phyloP scores from a whole-genome alignment of 2,113 vertebrate species.

The Orycteropus afer region DNA sequence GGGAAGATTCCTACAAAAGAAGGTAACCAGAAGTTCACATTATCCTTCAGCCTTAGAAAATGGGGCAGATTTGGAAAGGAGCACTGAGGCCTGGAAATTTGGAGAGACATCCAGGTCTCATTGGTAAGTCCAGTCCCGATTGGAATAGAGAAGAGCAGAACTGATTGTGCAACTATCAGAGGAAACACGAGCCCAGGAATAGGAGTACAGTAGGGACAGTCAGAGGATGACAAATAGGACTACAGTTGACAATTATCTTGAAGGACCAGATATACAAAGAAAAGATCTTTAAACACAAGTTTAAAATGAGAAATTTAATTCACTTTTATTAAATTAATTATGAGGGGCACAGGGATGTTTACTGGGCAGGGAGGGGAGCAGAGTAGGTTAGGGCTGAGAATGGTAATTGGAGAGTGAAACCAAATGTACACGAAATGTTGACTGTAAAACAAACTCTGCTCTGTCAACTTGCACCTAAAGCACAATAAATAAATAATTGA shows the following conservation, averaged over 20 bases:
- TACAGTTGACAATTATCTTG: neutral
- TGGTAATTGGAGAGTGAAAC: no score
- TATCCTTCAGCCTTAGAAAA: neutral
- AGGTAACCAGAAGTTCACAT: fast-evolving
- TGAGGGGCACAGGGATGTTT: no score
- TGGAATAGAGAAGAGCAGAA: neutral
- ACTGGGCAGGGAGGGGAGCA: no score
- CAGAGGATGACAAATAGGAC: neutral
- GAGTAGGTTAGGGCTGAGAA: no score
- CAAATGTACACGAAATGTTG: no score
- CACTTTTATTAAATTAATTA: no score
- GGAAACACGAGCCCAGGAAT: neutral
- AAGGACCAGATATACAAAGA: neutral
- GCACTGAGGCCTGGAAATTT: neutral
- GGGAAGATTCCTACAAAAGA: neutral
- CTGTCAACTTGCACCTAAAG: no score
- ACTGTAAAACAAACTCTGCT: no score
- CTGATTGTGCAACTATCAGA: neutral
- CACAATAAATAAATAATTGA: no score
- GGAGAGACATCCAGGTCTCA: neutral
- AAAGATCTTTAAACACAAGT: neutral
- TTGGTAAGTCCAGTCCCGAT: neutral
- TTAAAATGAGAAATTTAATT: neutral
- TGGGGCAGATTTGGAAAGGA: neutral
- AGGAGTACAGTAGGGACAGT: neutral